phyloP scores from a whole-genome alignment of 2,888 invertebrate genomes.

The Euphydryas editha region DNA sequence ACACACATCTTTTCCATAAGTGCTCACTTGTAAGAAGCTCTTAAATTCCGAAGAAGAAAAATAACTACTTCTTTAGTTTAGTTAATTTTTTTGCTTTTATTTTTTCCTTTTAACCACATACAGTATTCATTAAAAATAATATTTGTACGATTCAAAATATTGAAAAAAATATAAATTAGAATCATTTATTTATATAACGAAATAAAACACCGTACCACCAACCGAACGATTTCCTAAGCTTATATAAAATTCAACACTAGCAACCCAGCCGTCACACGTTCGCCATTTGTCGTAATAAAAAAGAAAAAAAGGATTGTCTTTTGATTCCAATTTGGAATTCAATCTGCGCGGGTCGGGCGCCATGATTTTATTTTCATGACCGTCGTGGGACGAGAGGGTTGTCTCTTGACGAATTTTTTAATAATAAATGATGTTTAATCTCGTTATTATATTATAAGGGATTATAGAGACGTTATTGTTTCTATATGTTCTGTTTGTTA shows the following conservation, averaged over 20 bases:
- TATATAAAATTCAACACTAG: slow-evolving; percentile 74
- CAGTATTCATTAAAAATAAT: too few relatives aligned
- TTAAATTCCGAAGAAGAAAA: too few relatives aligned
- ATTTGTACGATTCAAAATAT: too few relatives aligned
- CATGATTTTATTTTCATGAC: slow-evolving; percentile 84
- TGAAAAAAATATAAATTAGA: too few relatives aligned
- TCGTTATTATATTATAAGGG: slow-evolving; percentile 61
- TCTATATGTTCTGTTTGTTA: slow-evolving; percentile 28
- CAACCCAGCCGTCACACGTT: slow-evolving; percentile 62
- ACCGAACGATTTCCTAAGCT: slow-evolving; percentile 36
- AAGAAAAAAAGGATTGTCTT: slow-evolving; percentile 77
- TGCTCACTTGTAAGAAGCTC: too few relatives aligned
- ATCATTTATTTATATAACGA: not conserved
- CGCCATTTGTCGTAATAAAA: slow-evolving; percentile 73
- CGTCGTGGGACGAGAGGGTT: slow-evolving; percentile 67
- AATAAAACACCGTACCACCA: slow-evolving; percentile 16
- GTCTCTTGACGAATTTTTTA: slow-evolving; percentile 59
- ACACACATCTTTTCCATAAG: too few relatives aligned
- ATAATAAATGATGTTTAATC: slow-evolving; percentile 70
- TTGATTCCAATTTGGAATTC: slow-evolving; percentile 82
- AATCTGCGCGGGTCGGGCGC: slow-evolving; percentile 75
- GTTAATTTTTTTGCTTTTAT: too few relatives aligned
- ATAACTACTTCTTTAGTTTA: too few relatives aligned
- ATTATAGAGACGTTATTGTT: slow-evolving; percentile 54
- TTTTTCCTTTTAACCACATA: too few relatives aligned